phyloP scores from a whole-genome alignment of 1,140 invertebrate genomes.

The Brachionus sp. region DNA sequence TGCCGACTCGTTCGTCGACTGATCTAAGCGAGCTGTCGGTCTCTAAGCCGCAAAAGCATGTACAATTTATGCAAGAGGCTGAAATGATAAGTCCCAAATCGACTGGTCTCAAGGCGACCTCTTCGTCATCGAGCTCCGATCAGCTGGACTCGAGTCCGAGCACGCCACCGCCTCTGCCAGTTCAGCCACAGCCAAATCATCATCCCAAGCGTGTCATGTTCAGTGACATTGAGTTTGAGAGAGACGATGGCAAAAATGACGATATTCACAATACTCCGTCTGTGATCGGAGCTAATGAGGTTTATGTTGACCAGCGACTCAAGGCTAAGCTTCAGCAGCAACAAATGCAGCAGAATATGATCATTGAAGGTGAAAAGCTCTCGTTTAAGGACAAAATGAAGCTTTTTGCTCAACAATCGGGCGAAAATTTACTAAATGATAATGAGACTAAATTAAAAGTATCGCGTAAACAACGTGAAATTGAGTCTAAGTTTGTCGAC shows the following conservation, averaged over 20 bases:
- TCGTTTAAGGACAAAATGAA: slow-evolving; percentile 45
- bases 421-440: slow-evolving; percentile 28
- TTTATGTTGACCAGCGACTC: slow-evolving; percentile 60
- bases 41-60: slow-evolving; percentile 5
- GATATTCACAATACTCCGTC: slow-evolving; percentile 6
- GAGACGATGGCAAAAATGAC: slow-evolving; percentile 29
- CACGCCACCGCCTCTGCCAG: slow-evolving; percentile 23
- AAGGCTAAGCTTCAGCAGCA: slow-evolving; percentile 42
- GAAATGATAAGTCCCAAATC: not conserved
- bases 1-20: not conserved
- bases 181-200: not conserved
- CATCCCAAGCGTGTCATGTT: slow-evolving; percentile 41
- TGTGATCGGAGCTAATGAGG: slow-evolving; percentile 59
- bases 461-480: slow-evolving; percentile 27
- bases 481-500: slow-evolving; percentile 29
- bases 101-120: not conserved
- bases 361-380: slow-evolving; percentile 35
- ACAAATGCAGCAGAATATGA: slow-evolving; percentile 1
- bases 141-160: slow-evolving; percentile 10
- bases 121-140: slow-evolving; percentile 25
- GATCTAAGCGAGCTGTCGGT: not conserved
- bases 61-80: not conserved
- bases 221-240: slow-evolving; percentile 23
- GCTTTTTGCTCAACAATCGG: slow-evolving; percentile 43
- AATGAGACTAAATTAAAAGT: not conserved